phyloP scores from a whole-genome alignment of 2,888 invertebrate genomes.

The Catonia carolina region DNA sequence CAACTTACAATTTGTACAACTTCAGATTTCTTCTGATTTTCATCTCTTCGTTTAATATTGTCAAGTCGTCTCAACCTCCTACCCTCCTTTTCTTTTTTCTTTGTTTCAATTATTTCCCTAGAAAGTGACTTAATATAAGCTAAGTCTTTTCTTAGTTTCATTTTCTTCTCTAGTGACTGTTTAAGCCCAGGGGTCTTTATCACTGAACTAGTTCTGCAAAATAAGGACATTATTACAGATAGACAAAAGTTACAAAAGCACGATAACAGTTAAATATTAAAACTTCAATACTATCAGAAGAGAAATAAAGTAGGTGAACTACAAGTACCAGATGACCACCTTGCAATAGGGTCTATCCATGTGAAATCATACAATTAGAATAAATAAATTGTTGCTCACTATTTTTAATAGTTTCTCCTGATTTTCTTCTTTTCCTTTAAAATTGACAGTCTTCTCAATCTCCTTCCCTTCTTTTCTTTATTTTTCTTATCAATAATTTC shows the following conservation, averaged over 20 bases:
- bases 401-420: no score
- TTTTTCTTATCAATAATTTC: not conserved
- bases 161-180: not conserved
- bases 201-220: not conserved
- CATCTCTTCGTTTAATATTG: slow-evolving; percentile 1
- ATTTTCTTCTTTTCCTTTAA: slow-evolving; percentile 6
- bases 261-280: no score
- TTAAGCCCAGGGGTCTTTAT: not conserved
- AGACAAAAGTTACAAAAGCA: no score
- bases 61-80: not conserved
- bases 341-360: no score
- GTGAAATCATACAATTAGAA: no score
- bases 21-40: slow-evolving; percentile 10
- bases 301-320: no score
- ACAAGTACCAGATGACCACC: no score
- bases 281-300: no score
- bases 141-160: slow-evolving; percentile 8
- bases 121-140: not conserved
- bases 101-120: not conserved
- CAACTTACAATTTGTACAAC: slow-evolving; percentile 11
- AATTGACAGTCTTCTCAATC: not conserved
- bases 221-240: no score
- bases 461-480: not conserved
- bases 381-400: no score
- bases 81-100: slow-evolving; percentile 1